These are phyloP conservation scores for Saturnia japonica DNA, from an alignment of 2,888 invertebrate genomes.

Conservation along the genomic window DNA sequence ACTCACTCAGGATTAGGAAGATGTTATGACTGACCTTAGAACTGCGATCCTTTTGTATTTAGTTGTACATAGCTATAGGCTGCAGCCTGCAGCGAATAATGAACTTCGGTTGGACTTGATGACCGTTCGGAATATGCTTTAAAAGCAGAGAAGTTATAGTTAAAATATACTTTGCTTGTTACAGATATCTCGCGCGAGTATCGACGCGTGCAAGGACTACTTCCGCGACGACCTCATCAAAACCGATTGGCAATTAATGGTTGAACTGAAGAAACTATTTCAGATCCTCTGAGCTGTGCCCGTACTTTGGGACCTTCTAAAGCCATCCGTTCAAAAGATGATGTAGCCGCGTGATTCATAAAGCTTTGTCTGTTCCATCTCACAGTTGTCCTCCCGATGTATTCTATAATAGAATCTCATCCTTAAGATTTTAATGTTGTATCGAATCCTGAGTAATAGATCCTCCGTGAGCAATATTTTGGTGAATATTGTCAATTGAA, in stretches of 20 bases:
- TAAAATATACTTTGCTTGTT: conserved; percentile 43
- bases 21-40: too few species aligned
- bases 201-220: conserved; percentile 99
- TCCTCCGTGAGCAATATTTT: conserved; percentile 11
- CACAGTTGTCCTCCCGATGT: conserved; percentile 43
- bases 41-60: too few species aligned
- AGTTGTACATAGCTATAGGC: too few species aligned
- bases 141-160: too few species aligned
- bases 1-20: too few species aligned
- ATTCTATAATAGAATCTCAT: conserved; percentile 60
- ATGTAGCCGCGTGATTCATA: conserved; percentile 30
- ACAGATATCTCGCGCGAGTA: conserved; percentile 98
- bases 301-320: conserved; percentile 34
- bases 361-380: conserved; percentile 66
- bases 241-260: conserved; percentile 99
- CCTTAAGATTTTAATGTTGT: conserved; percentile 29
- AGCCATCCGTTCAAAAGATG: conserved; percentile 45
- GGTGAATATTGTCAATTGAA: conserved; percentile 20
- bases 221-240: conserved; percentile 98
- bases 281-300: conserved; percentile 89
- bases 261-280: conserved; percentile 98
- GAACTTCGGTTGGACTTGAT: too few species aligned
- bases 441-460: conserved; percentile 15
- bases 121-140: too few species aligned
- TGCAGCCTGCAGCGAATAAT: too few species aligned